Evolutionary conservation across 1,140 invertebrate species (phyloP).

Genomic region (Drosophila kepulauana): DNA sequence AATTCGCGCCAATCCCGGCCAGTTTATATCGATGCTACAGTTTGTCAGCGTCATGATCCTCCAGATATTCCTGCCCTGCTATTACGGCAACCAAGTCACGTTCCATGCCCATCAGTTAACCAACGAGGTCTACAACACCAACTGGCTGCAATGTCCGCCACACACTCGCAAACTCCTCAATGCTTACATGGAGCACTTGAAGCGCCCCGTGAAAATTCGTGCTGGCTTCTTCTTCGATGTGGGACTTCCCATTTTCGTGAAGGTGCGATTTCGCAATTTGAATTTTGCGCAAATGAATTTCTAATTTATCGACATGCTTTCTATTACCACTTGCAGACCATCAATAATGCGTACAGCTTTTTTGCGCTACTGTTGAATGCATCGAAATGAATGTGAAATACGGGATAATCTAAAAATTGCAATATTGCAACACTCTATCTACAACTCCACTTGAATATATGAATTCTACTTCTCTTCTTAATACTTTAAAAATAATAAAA

Average conservation of each 20-base stretch:
- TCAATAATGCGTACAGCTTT: conserved; percentile 79
- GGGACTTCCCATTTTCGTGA: conserved; percentile 75
- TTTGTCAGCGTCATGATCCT: conserved; percentile 77
- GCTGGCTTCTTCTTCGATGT: conserved; percentile 74
- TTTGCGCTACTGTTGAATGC: conserved; percentile 73
- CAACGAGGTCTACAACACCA: conserved; percentile 68
- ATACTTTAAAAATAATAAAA: no score
- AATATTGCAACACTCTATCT: no score
- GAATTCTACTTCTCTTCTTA: no score
- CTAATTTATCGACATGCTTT: not conserved
- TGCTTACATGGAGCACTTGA: conserved; percentile 73
- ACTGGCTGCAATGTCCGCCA: conserved; percentile 57
- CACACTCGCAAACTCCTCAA: conserved; percentile 57
- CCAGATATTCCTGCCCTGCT: conserved; percentile 76
- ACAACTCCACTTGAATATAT: no score
- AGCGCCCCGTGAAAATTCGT: conserved; percentile 59
- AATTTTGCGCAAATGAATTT: not conserved
- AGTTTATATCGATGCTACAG: conserved; percentile 74
- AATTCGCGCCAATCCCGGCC: conserved; percentile 60
- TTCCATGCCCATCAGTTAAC: conserved; percentile 63
- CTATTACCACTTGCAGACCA: conserved; percentile 52
- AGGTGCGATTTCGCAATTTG: conserved; percentile 39
- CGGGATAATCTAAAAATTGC: no score
- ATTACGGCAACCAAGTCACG: conserved; percentile 75
- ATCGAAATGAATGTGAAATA: conserved; percentile 34